These are phyloP conservation scores for Hipposideros armiger DNA, from an alignment of 2,113 vertebrate genomes.

Conservation along the genomic window DNA sequence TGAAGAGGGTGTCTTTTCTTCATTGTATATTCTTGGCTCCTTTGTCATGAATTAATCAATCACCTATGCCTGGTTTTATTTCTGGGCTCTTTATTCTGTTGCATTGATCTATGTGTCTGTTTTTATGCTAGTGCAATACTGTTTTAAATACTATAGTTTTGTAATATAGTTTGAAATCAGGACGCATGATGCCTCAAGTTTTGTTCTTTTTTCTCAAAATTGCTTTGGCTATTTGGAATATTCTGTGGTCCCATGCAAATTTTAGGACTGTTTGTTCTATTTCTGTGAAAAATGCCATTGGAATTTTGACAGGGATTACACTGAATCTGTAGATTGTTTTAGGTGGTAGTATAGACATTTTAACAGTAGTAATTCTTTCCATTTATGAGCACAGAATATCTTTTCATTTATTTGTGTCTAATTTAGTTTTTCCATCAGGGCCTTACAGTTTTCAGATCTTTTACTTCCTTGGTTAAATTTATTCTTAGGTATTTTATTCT, in stretches of 20 bases:
- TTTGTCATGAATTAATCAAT: neutral
- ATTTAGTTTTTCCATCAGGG: neutral
- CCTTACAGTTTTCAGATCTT: neutral
- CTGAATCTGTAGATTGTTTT: neutral
- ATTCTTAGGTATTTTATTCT: constrained; percentile 4
- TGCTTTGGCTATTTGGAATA: neutral
- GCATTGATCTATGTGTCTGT: neutral
- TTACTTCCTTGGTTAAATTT: neutral
- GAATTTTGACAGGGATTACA: neutral
- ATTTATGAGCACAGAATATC: neutral
- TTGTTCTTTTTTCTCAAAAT: neutral
- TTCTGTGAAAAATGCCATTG: neutral
- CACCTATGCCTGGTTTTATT: neutral
- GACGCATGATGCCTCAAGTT: neutral
- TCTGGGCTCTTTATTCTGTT: neutral
- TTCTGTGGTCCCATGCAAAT: neutral
- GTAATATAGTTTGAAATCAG: neutral
- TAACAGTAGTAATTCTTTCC: neutral
- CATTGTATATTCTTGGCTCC: neutral
- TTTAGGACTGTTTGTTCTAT: neutral
- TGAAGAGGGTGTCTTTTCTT: neutral
- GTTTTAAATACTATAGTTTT: neutral
- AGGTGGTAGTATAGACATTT: neutral
- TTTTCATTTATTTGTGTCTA: constrained; percentile 33
- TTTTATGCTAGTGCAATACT: neutral